Base-by-base conservation (phyloP, 2,888 invertebrate genomes). In the Agrochola litura region DNA sequence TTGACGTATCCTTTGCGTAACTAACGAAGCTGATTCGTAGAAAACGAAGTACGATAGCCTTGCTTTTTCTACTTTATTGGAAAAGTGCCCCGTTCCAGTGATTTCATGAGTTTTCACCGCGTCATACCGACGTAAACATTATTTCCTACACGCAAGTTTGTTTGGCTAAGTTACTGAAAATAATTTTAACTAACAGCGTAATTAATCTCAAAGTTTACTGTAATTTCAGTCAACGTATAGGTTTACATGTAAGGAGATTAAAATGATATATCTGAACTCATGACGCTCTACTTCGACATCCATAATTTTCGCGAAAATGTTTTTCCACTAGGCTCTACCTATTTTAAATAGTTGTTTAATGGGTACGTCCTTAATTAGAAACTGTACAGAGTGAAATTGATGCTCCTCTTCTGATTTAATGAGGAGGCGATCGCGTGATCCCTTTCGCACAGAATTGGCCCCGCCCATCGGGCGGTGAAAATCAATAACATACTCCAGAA, bases 271-370 rank as follows among this genome's bases (percentile, higher is more conserved):
- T 87, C 85, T 88, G 86, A 90, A 92, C 91, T 92, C 91, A 86
- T 86, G 90, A 90, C 91, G 89, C 89, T 90, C 88, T 91, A 91
- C 91, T 92, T 93, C 90, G 91, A 90, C 91, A 91, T 87, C 91
- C 90, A 93, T 94, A 93, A 93, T 93, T 94, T 93, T 94, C 91
- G 91, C 90, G 91, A 92, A 94, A 95, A 94, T 93, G 93, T 94
- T 95, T 95, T 95, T 93, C 92, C 91, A 91, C 91, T 91, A 90
- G 92, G 92, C 93, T 93, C 87, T 94, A 93, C 95, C 95, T 96
- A 95, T 96, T 96, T 96, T 94, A 95, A 96, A 96, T 95, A 96
- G 96, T 96, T 95, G 93, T 94, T 95, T 96, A 96, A 96, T 96
- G 93, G 96, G 94, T 91, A 95, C 95, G 94, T 95, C 96, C 96